Base-by-base conservation (phyloP, 1,140 invertebrate species). In the Stegodyphus mimosarum region DNA sequence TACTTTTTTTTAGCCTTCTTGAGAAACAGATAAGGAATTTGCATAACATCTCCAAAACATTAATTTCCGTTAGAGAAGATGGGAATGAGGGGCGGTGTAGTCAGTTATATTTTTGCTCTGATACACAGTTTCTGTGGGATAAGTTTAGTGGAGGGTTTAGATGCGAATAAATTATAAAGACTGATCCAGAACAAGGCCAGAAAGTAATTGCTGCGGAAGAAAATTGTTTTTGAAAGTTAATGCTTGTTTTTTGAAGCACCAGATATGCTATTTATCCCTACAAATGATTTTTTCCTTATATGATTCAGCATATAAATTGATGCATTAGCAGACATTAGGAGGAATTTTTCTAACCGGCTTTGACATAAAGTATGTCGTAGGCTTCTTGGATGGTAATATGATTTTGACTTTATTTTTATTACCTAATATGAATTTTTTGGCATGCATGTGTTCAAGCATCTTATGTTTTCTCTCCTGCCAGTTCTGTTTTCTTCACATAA, bases 191-290 rank as follows among this genome's bases (percentile, higher is more conserved):
- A 70, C 77, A 55, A 63, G 66, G 77, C 51, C 53, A 79, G 33
- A 77, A 77, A 79, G 77, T 79, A 79, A 79, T 79, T 79, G 77
- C 33, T 6, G 49, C 4, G 17, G 50, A 69, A 15, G 77, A 55
- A 79, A 79, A 79, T 79, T 79, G 77, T 79, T 79, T 79, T 77
- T 33, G 77, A 70, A 79, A 79, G 66, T 60, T 79, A 79, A 79
- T 79, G 64, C 66, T 79, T 70, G 77, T 79, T 50, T 79, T 70
- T 11, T 13, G 18, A 15, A 77, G 64, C 49, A 52, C 18, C 77
- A 79, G 10, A 70, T 55, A 71, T 48, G 53, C 18, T 7, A 15
- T 81, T 73, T 81, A 63, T 49, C 49, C 33, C 2, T 9, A 63
- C 33, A 33, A 33, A 33, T 33, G 33, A 33, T 33, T 33, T 33